phyloP scores from a whole-genome alignment of 1,140 invertebrate species.

The Heliconius hermathena region DNA sequence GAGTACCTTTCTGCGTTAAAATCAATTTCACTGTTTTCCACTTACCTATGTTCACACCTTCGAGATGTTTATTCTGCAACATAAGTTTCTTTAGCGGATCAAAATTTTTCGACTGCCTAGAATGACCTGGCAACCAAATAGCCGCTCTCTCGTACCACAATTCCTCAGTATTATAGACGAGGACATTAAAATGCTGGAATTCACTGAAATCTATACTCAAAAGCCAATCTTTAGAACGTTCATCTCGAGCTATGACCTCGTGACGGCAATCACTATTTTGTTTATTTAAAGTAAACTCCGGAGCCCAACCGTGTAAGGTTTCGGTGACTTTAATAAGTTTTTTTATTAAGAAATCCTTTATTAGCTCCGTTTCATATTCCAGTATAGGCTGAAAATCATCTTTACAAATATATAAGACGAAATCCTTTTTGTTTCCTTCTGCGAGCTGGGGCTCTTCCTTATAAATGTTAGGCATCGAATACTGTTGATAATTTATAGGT shows the following conservation, averaged over 20 bases:
- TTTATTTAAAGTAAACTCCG: slow-evolving; percentile 66
- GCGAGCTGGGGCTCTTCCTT: background rate
- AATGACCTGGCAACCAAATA: slow-evolving; percentile 76
- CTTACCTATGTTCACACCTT: slow-evolving; percentile 62
- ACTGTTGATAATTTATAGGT: slow-evolving; percentile 28
- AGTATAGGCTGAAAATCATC: slow-evolving; percentile 62
- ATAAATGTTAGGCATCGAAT: background rate
- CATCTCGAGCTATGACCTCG: slow-evolving; percentile 58
- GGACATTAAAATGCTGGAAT: slow-evolving; percentile 54
- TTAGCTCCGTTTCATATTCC: slow-evolving; percentile 42
- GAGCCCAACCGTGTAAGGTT: slow-evolving; percentile 56
- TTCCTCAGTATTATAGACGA: slow-evolving; percentile 69
- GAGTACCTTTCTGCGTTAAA: slow-evolving; percentile 59
- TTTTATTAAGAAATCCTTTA: slow-evolving; percentile 60
- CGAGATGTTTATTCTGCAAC: slow-evolving; percentile 63
- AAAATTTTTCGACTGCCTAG: slow-evolving; percentile 51
- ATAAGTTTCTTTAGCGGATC: slow-evolving; percentile 65
- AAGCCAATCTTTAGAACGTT: slow-evolving; percentile 61
- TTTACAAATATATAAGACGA: slow-evolving; percentile 64
- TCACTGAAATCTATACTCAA: slow-evolving; percentile 60
- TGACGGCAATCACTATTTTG: slow-evolving; percentile 58
- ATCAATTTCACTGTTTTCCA: slow-evolving; percentile 74
- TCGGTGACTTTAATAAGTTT: slow-evolving; percentile 55
- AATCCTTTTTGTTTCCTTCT: slow-evolving; percentile 20
- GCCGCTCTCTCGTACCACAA: slow-evolving; percentile 71